Conservation (phyloP, 2,113 vertebrate species). For the Fukomys damarensis region DNA sequence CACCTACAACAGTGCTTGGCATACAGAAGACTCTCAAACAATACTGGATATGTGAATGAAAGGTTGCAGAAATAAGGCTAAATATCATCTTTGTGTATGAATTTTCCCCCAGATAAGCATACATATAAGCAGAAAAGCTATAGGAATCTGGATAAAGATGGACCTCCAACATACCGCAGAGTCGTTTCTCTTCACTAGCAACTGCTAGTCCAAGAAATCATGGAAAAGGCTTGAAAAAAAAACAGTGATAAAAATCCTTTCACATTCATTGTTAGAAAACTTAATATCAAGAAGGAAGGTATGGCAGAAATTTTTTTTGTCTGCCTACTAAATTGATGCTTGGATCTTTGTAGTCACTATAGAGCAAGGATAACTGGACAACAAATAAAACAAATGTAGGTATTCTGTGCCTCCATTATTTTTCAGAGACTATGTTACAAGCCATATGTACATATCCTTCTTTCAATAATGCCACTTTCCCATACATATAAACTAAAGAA, state of each 20-base stretch:
- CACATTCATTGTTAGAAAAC: slow-evolving; percentile 21
- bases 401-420: neutral
- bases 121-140: neutral
- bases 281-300: slow-evolving; percentile 1
- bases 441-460: neutral
- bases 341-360: slow-evolving; percentile 27
- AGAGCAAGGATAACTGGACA: neutral
- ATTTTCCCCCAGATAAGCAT: neutral
- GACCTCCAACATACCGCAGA: neutral
- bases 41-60: neutral
- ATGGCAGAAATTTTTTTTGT: slow-evolving; percentile 19
- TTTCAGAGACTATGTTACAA: neutral
- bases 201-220: neutral
- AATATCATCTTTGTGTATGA: neutral
- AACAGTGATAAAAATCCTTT: neutral
- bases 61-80: neutral
- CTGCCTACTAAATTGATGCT: neutral
- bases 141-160: neutral
- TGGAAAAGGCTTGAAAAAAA: neutral
- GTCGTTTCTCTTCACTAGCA: slow-evolving; percentile 32
- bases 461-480: slow-evolving; percentile 15
- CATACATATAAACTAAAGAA: neutral
- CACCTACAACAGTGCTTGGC: neutral
- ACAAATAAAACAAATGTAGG: slow-evolving; percentile 11
- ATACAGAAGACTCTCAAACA: neutral